Evolutionary conservation across 23 tunicate genomes (phyloP).

Genomic region (Halocynthia roretzi): DNA sequence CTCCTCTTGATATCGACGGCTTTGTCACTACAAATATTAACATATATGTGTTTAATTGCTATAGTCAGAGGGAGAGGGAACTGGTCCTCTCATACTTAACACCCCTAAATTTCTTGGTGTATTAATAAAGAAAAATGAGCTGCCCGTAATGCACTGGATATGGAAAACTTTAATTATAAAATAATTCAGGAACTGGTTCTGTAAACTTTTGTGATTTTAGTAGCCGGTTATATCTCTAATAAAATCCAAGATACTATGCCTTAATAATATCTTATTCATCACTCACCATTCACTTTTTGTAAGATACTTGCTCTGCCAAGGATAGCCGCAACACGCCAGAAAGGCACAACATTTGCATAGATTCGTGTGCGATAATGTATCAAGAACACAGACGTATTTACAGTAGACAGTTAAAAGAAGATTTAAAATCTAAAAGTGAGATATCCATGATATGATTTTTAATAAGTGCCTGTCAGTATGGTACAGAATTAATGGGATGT

Average conservation of each 20-base stretch:
- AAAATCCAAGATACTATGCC: background rate
- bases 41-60: no score
- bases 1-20: conserved; percentile 9
- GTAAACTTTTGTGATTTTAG: background rate
- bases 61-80: no score
- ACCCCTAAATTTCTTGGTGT: no score
- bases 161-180: no score
- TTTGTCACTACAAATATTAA: conserved; percentile 3
- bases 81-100: no score
- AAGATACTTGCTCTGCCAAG: conserved; percentile 44
- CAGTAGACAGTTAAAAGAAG: conserved; percentile 33
- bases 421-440: conserved; percentile 33
- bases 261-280: background rate
- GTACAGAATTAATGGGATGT: background rate
- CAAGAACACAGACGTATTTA: conserved; percentile 26
- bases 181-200: no score
- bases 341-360: conserved; percentile 33
- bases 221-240: background rate
- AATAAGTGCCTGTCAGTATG: no score
- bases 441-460: no score
- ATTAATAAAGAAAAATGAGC: no score
- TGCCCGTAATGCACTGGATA: no score
- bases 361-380: conserved; percentile 24
- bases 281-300: conserved; percentile 17
- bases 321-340: conserved; percentile 40